Percentiles rank a stretch among this genome's conserved stretches.
These are phyloP conservation scores for Forbesichthys agassizii DNA, from an alignment of 2,113 vertebrate species.

Conservation along the genomic window DNA sequence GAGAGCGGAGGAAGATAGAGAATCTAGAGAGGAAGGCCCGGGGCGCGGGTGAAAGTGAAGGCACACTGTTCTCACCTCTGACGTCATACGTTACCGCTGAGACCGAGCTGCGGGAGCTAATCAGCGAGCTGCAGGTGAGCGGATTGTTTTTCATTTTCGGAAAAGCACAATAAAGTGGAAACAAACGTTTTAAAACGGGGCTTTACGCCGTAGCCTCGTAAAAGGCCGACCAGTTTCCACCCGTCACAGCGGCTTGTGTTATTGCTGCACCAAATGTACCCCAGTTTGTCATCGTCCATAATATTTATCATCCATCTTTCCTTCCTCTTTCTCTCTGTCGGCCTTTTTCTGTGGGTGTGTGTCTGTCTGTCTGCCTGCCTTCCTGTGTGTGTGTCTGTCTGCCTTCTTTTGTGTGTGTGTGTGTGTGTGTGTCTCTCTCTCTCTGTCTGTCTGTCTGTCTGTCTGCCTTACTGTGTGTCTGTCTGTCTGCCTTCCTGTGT, in stretches of 20 bases:
- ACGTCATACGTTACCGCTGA: slow-evolving; percentile 90
- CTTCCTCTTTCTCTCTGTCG: neutral
- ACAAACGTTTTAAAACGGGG: no score
- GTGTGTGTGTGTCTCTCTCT: slow-evolving; percentile 10
- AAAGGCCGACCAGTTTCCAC: slow-evolving; percentile 4
- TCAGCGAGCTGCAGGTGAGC: slow-evolving; percentile 89
- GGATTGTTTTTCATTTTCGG: no score
- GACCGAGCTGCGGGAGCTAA: slow-evolving; percentile 87
- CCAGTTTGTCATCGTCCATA: slow-evolving; percentile 41
- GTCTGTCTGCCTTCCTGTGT: neutral
- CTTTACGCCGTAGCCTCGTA: no score
- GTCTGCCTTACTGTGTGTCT: no score
- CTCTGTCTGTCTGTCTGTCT: neutral
- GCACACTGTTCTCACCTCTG: slow-evolving; percentile 83
- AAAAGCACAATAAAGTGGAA: no score
- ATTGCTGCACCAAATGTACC: slow-evolving; percentile 22
- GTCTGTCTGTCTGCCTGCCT: neutral
- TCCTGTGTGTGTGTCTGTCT: slow-evolving; percentile 7
- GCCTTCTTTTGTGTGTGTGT: neutral
- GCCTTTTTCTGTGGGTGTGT: neutral
- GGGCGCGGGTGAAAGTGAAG: slow-evolving; percentile 39
- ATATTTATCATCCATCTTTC: slow-evolving; percentile 37
- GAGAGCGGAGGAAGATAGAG: slow-evolving; percentile 79
- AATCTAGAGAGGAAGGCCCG: slow-evolving; percentile 80
- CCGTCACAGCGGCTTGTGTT: slow-evolving; percentile 41